A percentile compares a stretch with the other conserved stretches of the same genome.
These are phyloP conservation scores for Campaea margaritaria DNA, from an alignment of 2,888 invertebrate genomes.

Conservation along the genomic window DNA sequence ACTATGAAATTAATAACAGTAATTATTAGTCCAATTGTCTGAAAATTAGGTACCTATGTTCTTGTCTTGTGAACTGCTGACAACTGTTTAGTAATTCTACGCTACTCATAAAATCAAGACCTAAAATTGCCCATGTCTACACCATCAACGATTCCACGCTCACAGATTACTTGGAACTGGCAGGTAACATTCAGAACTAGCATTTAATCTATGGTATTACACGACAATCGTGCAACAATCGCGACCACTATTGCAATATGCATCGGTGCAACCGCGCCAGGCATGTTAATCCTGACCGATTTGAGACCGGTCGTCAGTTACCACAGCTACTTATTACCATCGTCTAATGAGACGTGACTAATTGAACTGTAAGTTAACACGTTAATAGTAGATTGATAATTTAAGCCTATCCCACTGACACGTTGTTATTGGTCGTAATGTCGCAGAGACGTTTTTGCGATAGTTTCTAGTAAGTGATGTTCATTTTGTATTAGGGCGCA, in stretches of 20 bases:
- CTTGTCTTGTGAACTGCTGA: no score
- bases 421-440: no score
- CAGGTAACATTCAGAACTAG: background rate
- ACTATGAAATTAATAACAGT: no score
- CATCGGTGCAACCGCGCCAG: constrained; percentile 25
- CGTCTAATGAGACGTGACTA: constrained; percentile 13
- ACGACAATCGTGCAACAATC: constrained; percentile 15
- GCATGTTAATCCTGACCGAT: constrained; percentile 42
- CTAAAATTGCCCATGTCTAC: background rate
- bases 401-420: no score
- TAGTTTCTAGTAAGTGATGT: no score
- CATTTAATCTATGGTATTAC: constrained; percentile 4
- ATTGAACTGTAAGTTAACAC: constrained; percentile 3
- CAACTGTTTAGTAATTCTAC: no score
- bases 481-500: no score
- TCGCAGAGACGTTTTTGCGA: no score
- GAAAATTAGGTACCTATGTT: no score
- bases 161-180: background rate
- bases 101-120: no score
- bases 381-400: no score
- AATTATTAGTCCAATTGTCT: no score
- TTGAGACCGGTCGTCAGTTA: constrained; percentile 39
- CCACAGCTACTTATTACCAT: constrained; percentile 18
- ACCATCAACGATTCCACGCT: constrained; percentile 8
- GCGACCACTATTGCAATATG: constrained; percentile 19